Conservation (phyloP, 1,140 invertebrate species). For the Drosophila littoralis region DNA sequence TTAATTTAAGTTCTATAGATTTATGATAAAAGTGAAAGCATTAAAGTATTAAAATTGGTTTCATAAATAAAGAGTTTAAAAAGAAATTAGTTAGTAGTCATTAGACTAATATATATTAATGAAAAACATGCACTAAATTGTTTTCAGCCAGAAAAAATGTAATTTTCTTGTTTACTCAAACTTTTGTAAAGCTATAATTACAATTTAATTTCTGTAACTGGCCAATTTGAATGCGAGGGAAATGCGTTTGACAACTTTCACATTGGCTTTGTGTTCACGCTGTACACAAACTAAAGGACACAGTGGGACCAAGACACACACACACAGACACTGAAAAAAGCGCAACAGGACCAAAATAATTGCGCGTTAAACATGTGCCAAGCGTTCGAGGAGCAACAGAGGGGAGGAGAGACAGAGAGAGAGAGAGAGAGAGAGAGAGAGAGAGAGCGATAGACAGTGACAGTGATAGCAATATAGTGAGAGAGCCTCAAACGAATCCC, state of each 20-base stretch:
- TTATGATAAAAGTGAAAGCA: too few species aligned
- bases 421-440: neutral
- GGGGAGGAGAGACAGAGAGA: neutral
- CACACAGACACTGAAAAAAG: conserved; percentile 57
- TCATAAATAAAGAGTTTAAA: too few species aligned
- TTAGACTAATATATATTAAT: too few species aligned
- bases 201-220: conserved; percentile 9
- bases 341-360: conserved; percentile 82
- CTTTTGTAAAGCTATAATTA: conserved; percentile 4
- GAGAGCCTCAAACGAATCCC: conserved; percentile 40
- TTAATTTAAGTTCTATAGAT: too few species aligned
- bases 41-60: too few species aligned
- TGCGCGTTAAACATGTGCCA: conserved; percentile 82
- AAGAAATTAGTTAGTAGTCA: too few species aligned
- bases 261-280: conserved; percentile 22
- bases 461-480: neutral
- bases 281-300: conserved; percentile 15
- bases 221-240: conserved; percentile 24
- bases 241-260: conserved; percentile 36
- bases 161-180: neutral
- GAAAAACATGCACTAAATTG: neutral
- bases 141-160: neutral
- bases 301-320: conserved; percentile 22
- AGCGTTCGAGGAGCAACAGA: conserved; percentile 54
- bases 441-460: conserved; percentile 6